A percentile compares a stretch with the other conserved stretches of the same genome.
These are phyloP conservation scores for Papilio polytes DNA, from an alignment of 1,140 invertebrate genomes.

Conservation along the genomic window DNA sequence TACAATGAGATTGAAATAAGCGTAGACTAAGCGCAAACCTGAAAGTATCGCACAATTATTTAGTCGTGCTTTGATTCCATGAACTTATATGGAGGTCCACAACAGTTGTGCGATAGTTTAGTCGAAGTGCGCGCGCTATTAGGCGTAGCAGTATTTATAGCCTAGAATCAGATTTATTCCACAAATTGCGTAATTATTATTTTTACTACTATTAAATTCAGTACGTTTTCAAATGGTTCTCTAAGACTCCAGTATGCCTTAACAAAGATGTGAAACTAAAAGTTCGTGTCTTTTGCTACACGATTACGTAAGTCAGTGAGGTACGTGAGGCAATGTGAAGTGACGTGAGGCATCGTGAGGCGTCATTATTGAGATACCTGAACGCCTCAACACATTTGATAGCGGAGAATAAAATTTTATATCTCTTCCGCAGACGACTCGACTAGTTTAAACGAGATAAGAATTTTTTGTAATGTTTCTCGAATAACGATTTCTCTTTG, in stretches of 20 bases:
- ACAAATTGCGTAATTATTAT: no score
- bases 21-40: no score
- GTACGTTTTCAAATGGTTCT: background rate
- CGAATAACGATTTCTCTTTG: slow-evolving; percentile 13
- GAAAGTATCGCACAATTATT: no score
- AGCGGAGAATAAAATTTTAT: slow-evolving; percentile 12
- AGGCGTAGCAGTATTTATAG: no score
- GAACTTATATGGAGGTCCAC: no score
- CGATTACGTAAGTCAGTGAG: slow-evolving; percentile 7
- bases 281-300: background rate
- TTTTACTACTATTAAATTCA: no score
- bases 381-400: slow-evolving; percentile 5
- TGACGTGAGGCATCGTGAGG: background rate
- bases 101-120: no score
- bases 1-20: no score
- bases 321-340: background rate
- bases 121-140: no score
- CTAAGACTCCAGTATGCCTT: background rate
- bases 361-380: slow-evolving; percentile 14
- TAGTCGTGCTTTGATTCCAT: no score
- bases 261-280: background rate
- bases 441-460: background rate
- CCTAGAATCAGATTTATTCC: no score
- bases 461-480: background rate
- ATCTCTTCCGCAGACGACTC: background rate